Base-by-base conservation (phyloP, 2,888 invertebrate species). In the Agriopis aurantiaria region DNA sequence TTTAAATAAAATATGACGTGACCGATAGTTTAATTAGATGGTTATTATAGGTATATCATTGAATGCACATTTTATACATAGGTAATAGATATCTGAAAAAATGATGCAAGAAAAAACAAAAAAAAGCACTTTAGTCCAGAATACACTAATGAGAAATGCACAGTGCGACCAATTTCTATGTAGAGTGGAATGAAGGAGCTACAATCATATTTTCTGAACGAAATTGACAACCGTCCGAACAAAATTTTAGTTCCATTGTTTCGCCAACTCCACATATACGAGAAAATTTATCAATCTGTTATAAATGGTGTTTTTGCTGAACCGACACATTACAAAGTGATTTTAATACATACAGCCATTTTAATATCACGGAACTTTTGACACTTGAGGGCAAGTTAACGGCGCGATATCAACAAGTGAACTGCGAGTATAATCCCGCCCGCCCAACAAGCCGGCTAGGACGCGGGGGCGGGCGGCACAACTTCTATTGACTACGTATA, bases 281-380 rank as follows among this genome's bases (percentile, higher is more conserved):
- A 46, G 23, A 3, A 17, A 23, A 8, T 23, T 11, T 3, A 43
- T n/a, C n/a, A n/a, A 40, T 9, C 4, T 33, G 3, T 33, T 41
- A n/a, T 9, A 23, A 33, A 11, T 41, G 7, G n/a, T 40, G 3
- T 56, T 56, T 8, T 3, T 14, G 56, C 7, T 57, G 10, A 17
- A 5, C 5, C 59, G 12, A 33, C 23, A 53, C 48, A 48, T 33
- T n/a, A 56, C 10, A 48, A 10, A 45, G 8, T 43, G 12, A 43
- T 62, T 14, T 53, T 55, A 48, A 51, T 85, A 90, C 93, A 87
- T 91, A 93, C 93, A 82, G 93, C 88, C 93, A 93, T 93, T 81
- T 85, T 79, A 70, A 72, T 81, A 76, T 86, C 84, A 87, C 88
- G 78, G 73, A 85, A 87, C 82, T 83, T 77, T 75, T 75, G 76